Base-by-base conservation (phyloP, 2,888 invertebrate genomes). In the Phrixothrix hirtus region DNA sequence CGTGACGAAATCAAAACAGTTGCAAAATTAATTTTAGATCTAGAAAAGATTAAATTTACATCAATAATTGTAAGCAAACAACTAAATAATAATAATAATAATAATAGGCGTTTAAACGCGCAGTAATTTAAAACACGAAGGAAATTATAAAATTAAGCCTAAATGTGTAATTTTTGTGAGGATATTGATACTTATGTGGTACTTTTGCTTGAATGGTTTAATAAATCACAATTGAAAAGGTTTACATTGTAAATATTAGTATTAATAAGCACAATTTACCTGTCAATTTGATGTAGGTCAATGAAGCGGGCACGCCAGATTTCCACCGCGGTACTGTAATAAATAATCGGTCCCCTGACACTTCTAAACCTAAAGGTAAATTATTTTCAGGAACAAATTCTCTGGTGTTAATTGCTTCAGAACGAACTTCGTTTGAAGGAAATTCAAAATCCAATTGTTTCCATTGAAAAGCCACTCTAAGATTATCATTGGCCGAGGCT, bases 321-420 rank as follows among this genome's bases (percentile, higher is more conserved):
- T 81, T 84, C 89, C 89, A 89, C 60, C 89, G 80, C 1, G 89
- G 89, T 41, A 89, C 80, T 0, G 88, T 87, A 10, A 89, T 73
- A 66, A 89, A 89, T 58, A 89, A 71, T 57, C 85, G 79, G 57
- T 86, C 82, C 31, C 78, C 80, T 60, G 83, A 83, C 7, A 88
- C 83, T 72, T 89, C 89, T 59, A 89, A 60, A 0, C 89, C 89
- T 68, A 89, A 81, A 0, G 89, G 89, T 14, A 89, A 78, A 57
- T 87, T 87, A 70, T 87, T 85, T 67, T 84, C 83, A 6, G 84
- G 87, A 26, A 87, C 81, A 64, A 85, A 89, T 54, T 77, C 76
- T 56, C 80, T 79, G 38, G 75, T 77, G 17, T 78, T 77, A 29
- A 87, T 75, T 12, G 87, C 87, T 41, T 80, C 76, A 67, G 79